These are phyloP conservation scores for Albula glossodonta DNA, from an alignment of 2,113 vertebrate species.

Conservation along the genomic window DNA sequence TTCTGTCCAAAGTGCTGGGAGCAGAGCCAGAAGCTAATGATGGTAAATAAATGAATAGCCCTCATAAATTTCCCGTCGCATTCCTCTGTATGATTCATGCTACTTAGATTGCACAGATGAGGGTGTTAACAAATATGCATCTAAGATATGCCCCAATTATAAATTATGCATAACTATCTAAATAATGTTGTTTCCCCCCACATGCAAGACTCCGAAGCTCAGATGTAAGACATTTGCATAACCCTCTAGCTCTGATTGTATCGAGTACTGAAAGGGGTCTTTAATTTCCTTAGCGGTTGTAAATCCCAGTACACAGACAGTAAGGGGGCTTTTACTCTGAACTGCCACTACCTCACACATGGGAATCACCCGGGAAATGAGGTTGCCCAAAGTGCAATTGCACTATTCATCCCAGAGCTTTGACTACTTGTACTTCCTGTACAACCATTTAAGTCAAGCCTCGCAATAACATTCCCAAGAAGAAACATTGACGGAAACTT, in stretches of 20 bases:
- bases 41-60: constrained; percentile 36
- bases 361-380: neutral
- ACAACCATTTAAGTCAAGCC: neutral
- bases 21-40: constrained; percentile 30
- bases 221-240: neutral
- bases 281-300: neutral
- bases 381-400: neutral
- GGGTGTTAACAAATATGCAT: constrained; percentile 26
- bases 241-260: neutral
- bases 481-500: no score
- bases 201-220: neutral
- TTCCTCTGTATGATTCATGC: constrained; percentile 33
- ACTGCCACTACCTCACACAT: neutral
- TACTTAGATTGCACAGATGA: constrained; percentile 32
- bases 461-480: no score
- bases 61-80: constrained; percentile 19
- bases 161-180: constrained; percentile 19
- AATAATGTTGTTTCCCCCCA: neutral
- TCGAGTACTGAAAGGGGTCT: neutral
- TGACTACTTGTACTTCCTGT: no score
- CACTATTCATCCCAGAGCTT: neutral
- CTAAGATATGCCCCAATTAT: constrained; percentile 13
- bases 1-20: constrained; percentile 23
- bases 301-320: neutral
- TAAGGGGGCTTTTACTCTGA: neutral